Evolutionary conservation across 2,888 invertebrate genomes (phyloP), one percentile per base, ranked within the genome.

Genomic region (Drosophila fungiperda): DNA sequence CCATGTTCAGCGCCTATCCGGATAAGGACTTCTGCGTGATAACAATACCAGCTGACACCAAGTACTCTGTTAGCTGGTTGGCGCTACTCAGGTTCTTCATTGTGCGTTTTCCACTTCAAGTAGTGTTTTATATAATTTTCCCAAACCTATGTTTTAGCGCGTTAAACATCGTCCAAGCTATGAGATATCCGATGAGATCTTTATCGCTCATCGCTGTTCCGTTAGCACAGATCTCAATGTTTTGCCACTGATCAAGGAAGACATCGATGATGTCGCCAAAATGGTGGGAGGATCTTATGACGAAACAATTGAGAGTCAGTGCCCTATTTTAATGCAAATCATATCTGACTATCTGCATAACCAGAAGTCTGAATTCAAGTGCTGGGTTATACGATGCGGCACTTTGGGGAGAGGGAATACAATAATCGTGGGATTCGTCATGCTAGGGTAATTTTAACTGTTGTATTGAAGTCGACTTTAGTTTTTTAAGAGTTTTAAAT

Each of bases 1-100:
- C 95, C 0, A 94, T 95, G 0, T 96, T 96, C 90, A 95, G 96
- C 83, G 93, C 95, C 48, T 96, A 95, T 92, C 95, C 95, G 1
- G 93, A 95, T 6, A 94, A 94, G 33, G 96, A 96, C 54, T 96
- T 89, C 58, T 92, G 92, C 17, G 70, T 92, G 12, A 67, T 92
- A 2, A 70, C 87, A 2, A 45, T 92, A 5, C 71, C 84, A 11
- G 62, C 73, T 2, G 61, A 60, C 2, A 54, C 77, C 12, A 65
- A 78, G 15, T 68, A 73, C n/a, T 67, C 74, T 1, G n/a, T 49
- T 11, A 75, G 74, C 48, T 57, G 85, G 11, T 48, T 45, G 35
- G 72, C 76, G 0, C n/a, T 87, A 20, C 66, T 92, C 4, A 78
- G 80, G 7, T 92, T 78, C 68, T 92, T 92, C 63, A 76, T 89